These are phyloP conservation scores for Cebus imitator DNA, from an alignment of 2,113 vertebrate species.

Conservation along the genomic window DNA sequence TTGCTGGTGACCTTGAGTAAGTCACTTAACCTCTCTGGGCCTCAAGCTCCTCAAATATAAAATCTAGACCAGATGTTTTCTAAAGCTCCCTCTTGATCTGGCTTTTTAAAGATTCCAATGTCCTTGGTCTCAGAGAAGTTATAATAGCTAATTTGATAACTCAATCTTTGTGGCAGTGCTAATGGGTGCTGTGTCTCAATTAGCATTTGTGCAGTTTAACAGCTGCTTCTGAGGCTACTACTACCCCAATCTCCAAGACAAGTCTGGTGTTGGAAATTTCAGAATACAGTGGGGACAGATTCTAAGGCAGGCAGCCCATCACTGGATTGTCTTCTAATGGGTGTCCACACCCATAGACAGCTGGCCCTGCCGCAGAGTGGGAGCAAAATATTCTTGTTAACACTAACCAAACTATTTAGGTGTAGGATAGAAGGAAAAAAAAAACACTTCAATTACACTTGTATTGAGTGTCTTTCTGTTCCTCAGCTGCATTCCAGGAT, in stretches of 20 bases:
- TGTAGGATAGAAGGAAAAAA: background rate
- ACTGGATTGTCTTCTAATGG: background rate
- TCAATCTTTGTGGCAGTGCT: background rate
- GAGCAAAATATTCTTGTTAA: slow-evolving; percentile 58
- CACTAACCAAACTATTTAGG: slow-evolving; percentile 61
- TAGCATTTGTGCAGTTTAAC: slow-evolving; percentile 1
- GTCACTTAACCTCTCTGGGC: background rate
- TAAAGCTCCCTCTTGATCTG: background rate
- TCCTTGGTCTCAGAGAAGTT: background rate
- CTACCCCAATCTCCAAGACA: background rate
- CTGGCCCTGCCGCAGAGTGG: background rate
- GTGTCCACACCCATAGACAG: background rate
- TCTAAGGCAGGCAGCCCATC: background rate
- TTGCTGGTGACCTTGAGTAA: background rate
- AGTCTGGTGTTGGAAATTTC: background rate
- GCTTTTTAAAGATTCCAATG: slow-evolving; percentile 33
- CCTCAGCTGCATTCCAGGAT: slow-evolving; percentile 57
- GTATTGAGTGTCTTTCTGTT: slow-evolving; percentile 78
- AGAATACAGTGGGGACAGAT: background rate
- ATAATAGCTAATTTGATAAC: slow-evolving; percentile 4
- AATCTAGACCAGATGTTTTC: slow-evolving; percentile 1
- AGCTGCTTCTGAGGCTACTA: slow-evolving; percentile 6
- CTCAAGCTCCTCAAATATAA: background rate
- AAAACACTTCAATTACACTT: slow-evolving; percentile 74
- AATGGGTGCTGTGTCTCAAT: slow-evolving; percentile 18